These are phyloP conservation scores for Plebejus melissa DNA, from an alignment of 2,888 invertebrate genomes.

Conservation along the genomic window DNA sequence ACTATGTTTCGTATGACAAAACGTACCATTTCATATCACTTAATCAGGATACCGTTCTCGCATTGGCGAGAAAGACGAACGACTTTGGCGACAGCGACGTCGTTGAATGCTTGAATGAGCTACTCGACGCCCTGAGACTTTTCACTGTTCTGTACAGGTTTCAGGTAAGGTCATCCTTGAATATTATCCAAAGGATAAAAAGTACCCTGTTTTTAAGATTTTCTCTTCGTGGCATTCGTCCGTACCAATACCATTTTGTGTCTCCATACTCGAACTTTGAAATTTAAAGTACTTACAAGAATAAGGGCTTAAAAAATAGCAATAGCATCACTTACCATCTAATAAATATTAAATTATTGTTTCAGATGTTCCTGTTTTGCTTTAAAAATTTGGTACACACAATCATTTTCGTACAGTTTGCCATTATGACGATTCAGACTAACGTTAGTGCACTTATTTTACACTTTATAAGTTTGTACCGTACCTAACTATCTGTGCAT, in stretches of 20 bases:
- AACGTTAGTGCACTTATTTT: slow-evolving; percentile 45
- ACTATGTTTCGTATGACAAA: not conserved
- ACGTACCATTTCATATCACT: not conserved
- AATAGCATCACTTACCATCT: no score
- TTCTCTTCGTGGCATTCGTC: no score
- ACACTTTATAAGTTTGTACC: not conserved
- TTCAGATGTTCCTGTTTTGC: slow-evolving; percentile 36
- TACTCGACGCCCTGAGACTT: not conserved
- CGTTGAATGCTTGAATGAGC: not conserved
- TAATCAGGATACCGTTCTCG: not conserved
- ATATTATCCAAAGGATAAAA: not conserved
- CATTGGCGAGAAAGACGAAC: not conserved
- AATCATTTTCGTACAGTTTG: slow-evolving; percentile 46
- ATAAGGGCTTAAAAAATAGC: no score
- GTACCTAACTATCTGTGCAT: no score
- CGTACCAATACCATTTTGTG: no score
- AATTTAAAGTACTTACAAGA: no score
- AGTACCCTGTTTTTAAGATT: not conserved
- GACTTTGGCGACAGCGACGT: not conserved
- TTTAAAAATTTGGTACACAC: slow-evolving; percentile 45
- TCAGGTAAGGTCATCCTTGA: not conserved
- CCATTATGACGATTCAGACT: slow-evolving; percentile 44
- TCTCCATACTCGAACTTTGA: no score
- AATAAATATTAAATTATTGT: not conserved
- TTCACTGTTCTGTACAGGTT: slow-evolving; percentile 14